phyloP scores from a whole-genome alignment of 2,797 vertebrate genomes.

The Gallirallus australis region DNA sequence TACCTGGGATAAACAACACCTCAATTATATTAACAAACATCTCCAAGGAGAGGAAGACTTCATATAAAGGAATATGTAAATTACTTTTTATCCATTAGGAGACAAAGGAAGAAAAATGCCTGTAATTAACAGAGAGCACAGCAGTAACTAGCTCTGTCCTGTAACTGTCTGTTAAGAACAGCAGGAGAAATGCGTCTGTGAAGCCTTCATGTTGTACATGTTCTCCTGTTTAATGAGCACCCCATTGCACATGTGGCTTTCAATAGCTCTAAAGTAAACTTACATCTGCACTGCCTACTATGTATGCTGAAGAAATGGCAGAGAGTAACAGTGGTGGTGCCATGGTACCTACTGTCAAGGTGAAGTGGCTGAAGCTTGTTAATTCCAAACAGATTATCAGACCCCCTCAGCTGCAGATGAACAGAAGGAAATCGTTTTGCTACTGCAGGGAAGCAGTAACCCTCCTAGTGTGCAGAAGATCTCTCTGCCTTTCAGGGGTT shows the following conservation, averaged over 20 bases:
- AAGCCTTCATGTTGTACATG: not conserved
- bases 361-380: not conserved
- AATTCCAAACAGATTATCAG: not conserved
- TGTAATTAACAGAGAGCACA: constrained; percentile 9
- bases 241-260: not conserved
- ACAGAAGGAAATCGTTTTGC: not conserved
- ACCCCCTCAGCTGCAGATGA: not conserved
- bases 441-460: not conserved
- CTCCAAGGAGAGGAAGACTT: not conserved
- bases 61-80: not conserved
- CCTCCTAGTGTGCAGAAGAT: accelerated
- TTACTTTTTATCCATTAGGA: not conserved
- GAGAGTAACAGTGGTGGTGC: not conserved
- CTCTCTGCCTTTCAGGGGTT: not conserved
- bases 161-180: not conserved
- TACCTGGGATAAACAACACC: not conserved
- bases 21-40: not conserved
- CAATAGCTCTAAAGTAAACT: not conserved
- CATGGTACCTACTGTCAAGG: not conserved
- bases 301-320: not conserved
- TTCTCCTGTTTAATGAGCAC: not conserved
- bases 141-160: not conserved
- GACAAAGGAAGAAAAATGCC: constrained; percentile 36
- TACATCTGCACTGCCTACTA: not conserved
- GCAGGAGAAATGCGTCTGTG: not conserved